Base-by-base conservation (phyloP, 1,140 invertebrate species). In the Calliphora vicina region DNA sequence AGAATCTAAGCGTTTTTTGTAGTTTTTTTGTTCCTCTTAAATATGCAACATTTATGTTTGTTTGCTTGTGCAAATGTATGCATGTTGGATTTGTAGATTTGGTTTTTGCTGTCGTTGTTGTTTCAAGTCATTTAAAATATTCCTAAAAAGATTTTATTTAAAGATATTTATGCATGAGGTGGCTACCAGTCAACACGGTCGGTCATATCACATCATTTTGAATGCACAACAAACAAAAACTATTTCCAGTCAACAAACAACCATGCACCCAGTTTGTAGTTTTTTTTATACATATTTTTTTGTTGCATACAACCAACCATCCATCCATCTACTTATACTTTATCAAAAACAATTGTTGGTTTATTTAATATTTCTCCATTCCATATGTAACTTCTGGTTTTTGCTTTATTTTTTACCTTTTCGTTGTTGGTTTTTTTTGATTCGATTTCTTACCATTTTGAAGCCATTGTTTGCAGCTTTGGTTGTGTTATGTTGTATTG, bases 81-180 rank as follows among this genome's bases (percentile, higher is more conserved):
- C 20, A 35, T 82, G 80, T n/a, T 81, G 26, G 57, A 23, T n/a
- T n/a, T 42, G 35, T 35, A 35, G 35, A 35, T 35, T 23, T 82
- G 45, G 57, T 72, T 82, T 71, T 82, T 82, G 42, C 27, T 25
- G 27, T n/a, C 29, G 35, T 61, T n/a, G 26, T 74, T 71, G 35
- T 82, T 82, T 25, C 81, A 82, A 74, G 82, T 45, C 72, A 50
- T 76, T 82, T 82, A 57, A 82, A 82, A 81, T 81, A 81, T 81
- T 81, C 57, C 80, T 78, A 43, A 78, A 73, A 61, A 81, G 80
- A 81, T 81, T 81, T n/a, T 81, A 61, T 81, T 81, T 81, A 25
- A 81, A 81, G 80, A 81, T 81, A 81, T 81, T 81, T 81, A 81
- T 81, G 80, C 80, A 81, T 81, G 80, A 81, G 57, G 45, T 67